A percentile compares a stretch with the other conserved stretches of the same genome.
phyloP scores from a whole-genome alignment of 2,797 vertebrate genomes.

The Enteromius thamalakanensis region DNA sequence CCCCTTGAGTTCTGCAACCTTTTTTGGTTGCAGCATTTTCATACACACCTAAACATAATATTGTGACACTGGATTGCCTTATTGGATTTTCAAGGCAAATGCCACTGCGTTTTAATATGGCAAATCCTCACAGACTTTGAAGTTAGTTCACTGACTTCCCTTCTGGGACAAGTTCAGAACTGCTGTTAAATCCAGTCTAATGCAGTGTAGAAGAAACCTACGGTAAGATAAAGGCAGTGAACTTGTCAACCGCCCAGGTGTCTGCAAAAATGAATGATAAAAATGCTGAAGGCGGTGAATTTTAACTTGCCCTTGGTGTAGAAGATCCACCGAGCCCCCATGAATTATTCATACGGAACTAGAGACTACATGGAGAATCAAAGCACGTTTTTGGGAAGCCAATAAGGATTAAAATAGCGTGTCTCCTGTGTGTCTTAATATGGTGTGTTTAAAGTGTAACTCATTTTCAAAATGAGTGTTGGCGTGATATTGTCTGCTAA shows the following conservation, averaged over 20 bases:
- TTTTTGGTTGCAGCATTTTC: constrained; percentile 25
- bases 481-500: neutral
- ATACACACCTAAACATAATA: neutral
- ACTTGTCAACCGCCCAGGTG: constrained; percentile 20
- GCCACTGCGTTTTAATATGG: constrained; percentile 1
- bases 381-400: constrained; percentile 25
- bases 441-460: constrained; percentile 14
- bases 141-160: neutral
- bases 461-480: neutral
- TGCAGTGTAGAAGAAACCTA: neutral
- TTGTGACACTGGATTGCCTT: neutral
- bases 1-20: neutral
- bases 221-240: neutral
- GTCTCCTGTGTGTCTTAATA: constrained; percentile 20
- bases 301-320: constrained; percentile 45
- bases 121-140: neutral
- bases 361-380: constrained; percentile 30
- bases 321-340: neutral
- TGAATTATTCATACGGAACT: constrained; percentile 37
- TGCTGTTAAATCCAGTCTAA: neutral
- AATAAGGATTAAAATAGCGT: constrained; percentile 7
- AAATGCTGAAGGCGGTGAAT: constrained; percentile 38
- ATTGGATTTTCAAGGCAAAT: constrained; percentile 9
- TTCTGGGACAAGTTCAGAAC: neutral
- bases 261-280: constrained; percentile 27